Conservation (phyloP, 2,888 invertebrate genomes). For the Abscondita cerata region DNA sequence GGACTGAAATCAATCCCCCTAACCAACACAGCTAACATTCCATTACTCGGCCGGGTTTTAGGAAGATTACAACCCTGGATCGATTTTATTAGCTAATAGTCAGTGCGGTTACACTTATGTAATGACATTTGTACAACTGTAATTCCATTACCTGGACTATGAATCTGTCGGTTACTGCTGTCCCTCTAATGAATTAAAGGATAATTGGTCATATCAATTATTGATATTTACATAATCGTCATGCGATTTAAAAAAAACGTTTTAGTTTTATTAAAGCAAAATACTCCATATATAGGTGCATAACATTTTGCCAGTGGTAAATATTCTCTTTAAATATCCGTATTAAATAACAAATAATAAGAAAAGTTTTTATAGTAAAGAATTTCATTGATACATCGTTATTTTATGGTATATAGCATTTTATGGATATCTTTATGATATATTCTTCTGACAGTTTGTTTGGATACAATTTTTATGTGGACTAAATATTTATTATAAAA, state of each 20-base stretch:
- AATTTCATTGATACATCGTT: too few species aligned
- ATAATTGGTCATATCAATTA: conserved; percentile 43
- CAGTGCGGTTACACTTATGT: conserved; percentile 58
- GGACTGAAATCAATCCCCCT: conserved; percentile 44
- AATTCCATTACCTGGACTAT: conserved; percentile 58
- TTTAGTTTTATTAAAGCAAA: too few species aligned
- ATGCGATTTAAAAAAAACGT: neutral
- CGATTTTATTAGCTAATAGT: conserved; percentile 59
- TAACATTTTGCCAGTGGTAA: too few species aligned
- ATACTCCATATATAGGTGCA: too few species aligned
- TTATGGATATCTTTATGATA: too few species aligned
- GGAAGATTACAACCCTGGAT: conserved; percentile 54
- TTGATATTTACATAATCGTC: conserved; percentile 10
- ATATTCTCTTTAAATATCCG: too few species aligned
- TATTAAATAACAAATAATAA: too few species aligned
- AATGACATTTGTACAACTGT: conserved; percentile 58
- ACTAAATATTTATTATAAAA: too few species aligned
- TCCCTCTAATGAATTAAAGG: conserved; percentile 51
- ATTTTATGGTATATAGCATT: too few species aligned
- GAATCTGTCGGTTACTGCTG: conserved; percentile 54
- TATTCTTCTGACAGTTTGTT: too few species aligned
- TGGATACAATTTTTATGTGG: too few species aligned
- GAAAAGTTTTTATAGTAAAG: too few species aligned
- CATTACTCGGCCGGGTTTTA: conserved; percentile 50
- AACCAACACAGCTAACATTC: conserved; percentile 47